A percentile compares a stretch with the other conserved stretches of the same genome.
Evolutionary conservation across 2,797 vertebrate species (phyloP).

Genomic region (Clarias laeviceps): DNA sequence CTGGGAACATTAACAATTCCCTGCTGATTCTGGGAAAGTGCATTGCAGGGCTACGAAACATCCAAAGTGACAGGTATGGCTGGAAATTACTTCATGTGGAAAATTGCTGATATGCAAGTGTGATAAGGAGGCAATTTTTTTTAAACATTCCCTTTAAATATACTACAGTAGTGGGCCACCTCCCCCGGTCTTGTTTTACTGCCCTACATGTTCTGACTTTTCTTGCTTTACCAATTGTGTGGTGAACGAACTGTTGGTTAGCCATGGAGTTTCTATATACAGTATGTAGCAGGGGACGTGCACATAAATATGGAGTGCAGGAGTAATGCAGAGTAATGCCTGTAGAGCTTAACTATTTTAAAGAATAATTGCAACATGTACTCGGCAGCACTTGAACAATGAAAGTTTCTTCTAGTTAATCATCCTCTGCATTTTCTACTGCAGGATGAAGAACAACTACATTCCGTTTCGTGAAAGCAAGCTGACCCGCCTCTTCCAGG

Average conservation of each 20-base stretch:
- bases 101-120: no score
- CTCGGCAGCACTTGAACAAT: neutral
- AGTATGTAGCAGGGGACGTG: fast-evolving
- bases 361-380: neutral
- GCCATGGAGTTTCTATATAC: neutral
- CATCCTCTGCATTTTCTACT: conserved; percentile 59
- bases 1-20: conserved; percentile 90
- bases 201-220: neutral
- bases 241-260: neutral
- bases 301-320: neutral
- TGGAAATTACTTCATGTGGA: neutral
- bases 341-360: neutral
- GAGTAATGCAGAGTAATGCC: neutral
- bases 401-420: neutral
- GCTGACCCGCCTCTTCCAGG: conserved; percentile 88
- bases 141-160: neutral
- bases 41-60: conserved; percentile 83
- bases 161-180: neutral
- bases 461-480: conserved; percentile 92
- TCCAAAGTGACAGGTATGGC: conserved; percentile 79
- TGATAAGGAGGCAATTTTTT: neutral
- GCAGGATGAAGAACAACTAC: conserved; percentile 69
- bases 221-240: neutral
- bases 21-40: conserved; percentile 91
- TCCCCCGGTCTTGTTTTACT: neutral